Conservation (phyloP, 2,888 invertebrate genomes). For the Andrena camellia region DNA sequence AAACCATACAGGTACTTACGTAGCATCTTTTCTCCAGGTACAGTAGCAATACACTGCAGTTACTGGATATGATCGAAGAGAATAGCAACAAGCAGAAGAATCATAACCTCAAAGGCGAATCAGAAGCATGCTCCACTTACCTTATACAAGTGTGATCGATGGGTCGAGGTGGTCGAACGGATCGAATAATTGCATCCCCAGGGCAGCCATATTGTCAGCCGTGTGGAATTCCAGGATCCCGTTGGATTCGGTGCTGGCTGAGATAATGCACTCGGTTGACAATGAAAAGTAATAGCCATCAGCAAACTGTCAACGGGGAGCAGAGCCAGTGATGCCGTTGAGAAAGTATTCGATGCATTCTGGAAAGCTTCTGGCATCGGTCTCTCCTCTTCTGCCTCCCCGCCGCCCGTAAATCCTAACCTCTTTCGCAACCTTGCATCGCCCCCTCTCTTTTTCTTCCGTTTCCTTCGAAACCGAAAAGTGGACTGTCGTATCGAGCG, state of each 20-base stretch:
- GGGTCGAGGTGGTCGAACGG: background rate
- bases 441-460: constrained; percentile 27
- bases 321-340: constrained; percentile 16
- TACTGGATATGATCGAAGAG: too few species aligned
- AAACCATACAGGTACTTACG: too few species aligned
- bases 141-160: background rate
- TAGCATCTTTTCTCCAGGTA: too few species aligned
- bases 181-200: constrained; percentile 35
- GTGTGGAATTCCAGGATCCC: constrained; percentile 18
- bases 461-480: constrained; percentile 47
- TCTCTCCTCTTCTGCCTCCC: constrained; percentile 20
- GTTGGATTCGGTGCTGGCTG: background rate
- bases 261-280: constrained; percentile 40
- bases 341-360: constrained; percentile 52
- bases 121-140: too few species aligned
- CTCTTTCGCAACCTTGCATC: constrained; percentile 30
- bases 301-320: constrained; percentile 50
- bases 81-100: too few species aligned
- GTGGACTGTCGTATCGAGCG: constrained; percentile 70
- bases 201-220: constrained; percentile 4
- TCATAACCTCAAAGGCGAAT: too few species aligned
- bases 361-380: constrained; percentile 36
- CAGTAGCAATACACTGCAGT: too few species aligned
- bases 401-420: constrained; percentile 21
- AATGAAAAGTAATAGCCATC: constrained; percentile 64